phyloP scores from a whole-genome alignment of 2,888 invertebrate genomes.

The Mactromeris polynyma region DNA sequence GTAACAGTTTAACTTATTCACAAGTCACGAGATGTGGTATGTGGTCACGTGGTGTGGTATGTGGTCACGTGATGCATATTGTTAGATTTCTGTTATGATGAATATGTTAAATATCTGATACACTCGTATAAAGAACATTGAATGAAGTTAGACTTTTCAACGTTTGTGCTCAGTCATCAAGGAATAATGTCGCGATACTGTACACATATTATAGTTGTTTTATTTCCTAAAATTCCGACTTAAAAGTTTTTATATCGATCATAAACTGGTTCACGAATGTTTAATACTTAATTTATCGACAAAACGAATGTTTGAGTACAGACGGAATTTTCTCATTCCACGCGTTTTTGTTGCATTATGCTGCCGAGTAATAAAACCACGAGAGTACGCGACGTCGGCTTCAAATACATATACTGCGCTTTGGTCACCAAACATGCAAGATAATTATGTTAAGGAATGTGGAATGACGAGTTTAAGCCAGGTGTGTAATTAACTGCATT shows the following conservation, averaged over 20 bases:
- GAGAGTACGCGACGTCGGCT: no score
- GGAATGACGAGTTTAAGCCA: conserved; percentile 2
- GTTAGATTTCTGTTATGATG: no score
- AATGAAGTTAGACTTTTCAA: no score
- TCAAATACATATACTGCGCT: neutral
- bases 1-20: no score
- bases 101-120: no score
- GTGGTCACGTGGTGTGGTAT: no score
- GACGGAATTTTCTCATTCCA: neutral
- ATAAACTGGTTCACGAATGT: conserved; percentile 1
- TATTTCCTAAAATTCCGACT: conserved; percentile 20
- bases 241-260: neutral
- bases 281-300: conserved; percentile 14
- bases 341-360: conserved; percentile 3
- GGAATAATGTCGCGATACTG: conserved; percentile 1
- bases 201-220: neutral
- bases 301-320: neutral
- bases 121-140: no score
- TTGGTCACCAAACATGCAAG: neutral
- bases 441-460: conserved; percentile 6
- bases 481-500: conserved; percentile 38
- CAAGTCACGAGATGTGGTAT: no score
- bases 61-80: no score
- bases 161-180: neutral
- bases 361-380: no score